A percentile compares a stretch with the other conserved stretches of the same genome.
These are phyloP conservation scores for Mohoua ochrocephala DNA, from an alignment of 2,113 vertebrate species.

Conservation along the genomic window DNA sequence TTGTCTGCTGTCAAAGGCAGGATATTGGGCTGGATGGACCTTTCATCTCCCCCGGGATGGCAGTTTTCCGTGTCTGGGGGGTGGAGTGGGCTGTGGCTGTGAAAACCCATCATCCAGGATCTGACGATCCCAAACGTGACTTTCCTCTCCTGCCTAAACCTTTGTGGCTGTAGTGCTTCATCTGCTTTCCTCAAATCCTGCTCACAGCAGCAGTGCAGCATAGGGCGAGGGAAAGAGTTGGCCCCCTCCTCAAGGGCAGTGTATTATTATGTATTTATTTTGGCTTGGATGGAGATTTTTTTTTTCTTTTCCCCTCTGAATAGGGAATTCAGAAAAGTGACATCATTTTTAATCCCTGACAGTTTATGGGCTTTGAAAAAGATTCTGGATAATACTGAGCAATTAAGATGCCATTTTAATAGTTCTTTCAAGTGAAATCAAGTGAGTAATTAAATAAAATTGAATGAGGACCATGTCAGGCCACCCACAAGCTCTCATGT, in stretches of 20 bases:
- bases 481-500: conserved; percentile 58
- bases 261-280: conserved; percentile 27
- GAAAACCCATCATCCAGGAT: background rate
- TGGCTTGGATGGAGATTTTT: background rate
- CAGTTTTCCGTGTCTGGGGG: background rate
- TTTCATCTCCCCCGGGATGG: background rate
- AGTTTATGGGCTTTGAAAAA: conserved; percentile 63
- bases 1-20: background rate
- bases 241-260: background rate
- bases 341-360: conserved; percentile 61
- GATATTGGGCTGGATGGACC: background rate
- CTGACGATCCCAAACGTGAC: background rate
- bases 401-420: conserved; percentile 73
- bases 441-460: conserved; percentile 67
- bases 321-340: conserved; percentile 44
- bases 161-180: background rate
- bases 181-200: background rate
- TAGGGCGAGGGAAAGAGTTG: background rate
- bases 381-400: conserved; percentile 55
- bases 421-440: conserved; percentile 72
- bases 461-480: conserved; percentile 49
- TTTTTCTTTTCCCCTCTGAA: background rate
- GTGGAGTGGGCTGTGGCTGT: background rate
- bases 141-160: background rate
- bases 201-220: background rate